Evolutionary conservation across 2,888 invertebrate genomes (phyloP), one percentile per base, ranked within the genome.

Genomic region (Tetranychus piercei): DNA sequence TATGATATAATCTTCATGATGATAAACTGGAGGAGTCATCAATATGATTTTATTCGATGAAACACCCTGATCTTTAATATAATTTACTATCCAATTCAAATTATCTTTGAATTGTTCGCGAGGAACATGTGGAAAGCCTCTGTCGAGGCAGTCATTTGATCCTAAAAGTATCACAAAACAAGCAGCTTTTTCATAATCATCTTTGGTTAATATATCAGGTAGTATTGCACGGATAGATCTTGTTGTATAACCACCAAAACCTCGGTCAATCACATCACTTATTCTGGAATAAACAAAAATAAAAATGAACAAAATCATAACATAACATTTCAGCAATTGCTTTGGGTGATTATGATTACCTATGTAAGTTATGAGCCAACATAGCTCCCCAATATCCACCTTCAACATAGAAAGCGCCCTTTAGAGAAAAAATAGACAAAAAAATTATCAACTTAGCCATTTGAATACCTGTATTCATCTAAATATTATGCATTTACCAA

Each of bases 301-400:
- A 5, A 45, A 45, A 45, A 45, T 45, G 9, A 45, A 45, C 9
- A 7, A 45, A 45, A 45, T 45, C 9, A 90, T 91, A 76, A 88
- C 34, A 18, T 45, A 8, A 45, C 45, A n/a, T 45, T 45, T 45
- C 9, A 45, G 9, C 45, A 9, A 45, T 45, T 9, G 45, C 23
- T 23, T 1, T 23, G 23, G 3, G 5, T 11, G 5, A 45, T 45
- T 45, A 45, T 45, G 45, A 45, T 45, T 45, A 45, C 45, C 45
- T 45, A 1, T 45, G 45, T 45, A 45, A 45, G 15, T 15, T 45
- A 45, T 45, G 1, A 15, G 45, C 45, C 15, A 45, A 45, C 45
- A 45, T 45, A 15, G 45, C 1, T 45, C 9, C 45, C 45, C 45
- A 45, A 45, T 5, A 45, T 45, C 45, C 45, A 5, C n/a, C 18